Evolutionary conservation across 2,113 vertebrate genomes (phyloP).

Genomic region (Ranitomeya imitator): DNA sequence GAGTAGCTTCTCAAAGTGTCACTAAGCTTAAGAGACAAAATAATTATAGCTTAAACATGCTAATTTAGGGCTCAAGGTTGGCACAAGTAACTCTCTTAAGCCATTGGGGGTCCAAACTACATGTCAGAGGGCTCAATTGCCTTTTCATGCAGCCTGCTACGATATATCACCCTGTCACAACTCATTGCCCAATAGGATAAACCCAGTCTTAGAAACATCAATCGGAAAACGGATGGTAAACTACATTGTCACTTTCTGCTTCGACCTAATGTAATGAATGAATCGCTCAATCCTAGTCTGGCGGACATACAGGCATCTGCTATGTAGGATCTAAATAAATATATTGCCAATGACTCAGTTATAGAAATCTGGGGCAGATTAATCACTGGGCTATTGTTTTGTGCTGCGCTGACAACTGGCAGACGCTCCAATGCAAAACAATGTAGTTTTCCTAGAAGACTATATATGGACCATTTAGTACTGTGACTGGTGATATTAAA

Average conservation of each 20-base stretch:
- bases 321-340: neutral
- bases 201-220: neutral
- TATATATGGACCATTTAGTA: no score
- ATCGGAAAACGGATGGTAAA: neutral
- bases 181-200: conserved; percentile 40
- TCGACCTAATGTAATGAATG: neutral
- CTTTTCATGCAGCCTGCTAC: conserved; percentile 37
- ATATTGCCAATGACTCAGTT: neutral
- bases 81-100: conserved; percentile 47
- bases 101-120: conserved; percentile 66
- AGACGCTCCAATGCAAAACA: no score
- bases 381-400: neutral
- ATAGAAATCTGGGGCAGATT: neutral
- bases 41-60: conserved; percentile 76
- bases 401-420: no score
- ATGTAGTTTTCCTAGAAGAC: no score
- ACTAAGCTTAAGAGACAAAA: conserved; percentile 67
- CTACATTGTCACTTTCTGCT: neutral
- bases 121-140: conserved; percentile 61
- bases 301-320: neutral
- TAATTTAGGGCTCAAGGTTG: conserved; percentile 69
- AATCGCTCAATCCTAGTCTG: neutral
- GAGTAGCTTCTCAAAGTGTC: conserved; percentile 76
- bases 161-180: conserved; percentile 28
- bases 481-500: no score